Conservation (phyloP, 2,888 invertebrate species). For the Eupithecia exiguata region DNA sequence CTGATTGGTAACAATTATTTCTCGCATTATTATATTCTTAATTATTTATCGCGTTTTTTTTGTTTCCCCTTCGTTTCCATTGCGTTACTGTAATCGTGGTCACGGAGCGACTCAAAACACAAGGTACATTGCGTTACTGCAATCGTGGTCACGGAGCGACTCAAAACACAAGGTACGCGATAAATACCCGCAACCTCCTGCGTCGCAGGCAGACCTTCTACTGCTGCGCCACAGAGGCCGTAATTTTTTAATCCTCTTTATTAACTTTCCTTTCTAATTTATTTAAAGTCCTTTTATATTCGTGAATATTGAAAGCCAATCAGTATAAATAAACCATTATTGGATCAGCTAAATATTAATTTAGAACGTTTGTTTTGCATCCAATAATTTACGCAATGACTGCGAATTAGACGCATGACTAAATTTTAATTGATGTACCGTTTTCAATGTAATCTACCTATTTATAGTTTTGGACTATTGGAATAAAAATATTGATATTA, state of each 20-base stretch:
- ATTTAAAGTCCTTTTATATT: no score
- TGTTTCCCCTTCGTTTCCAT: no score
- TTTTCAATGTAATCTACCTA: background rate
- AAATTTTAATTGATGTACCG: slow-evolving; percentile 4
- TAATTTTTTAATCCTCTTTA: background rate
- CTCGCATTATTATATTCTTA: no score
- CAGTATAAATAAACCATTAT: slow-evolving; percentile 6
- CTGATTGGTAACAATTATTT: no score
- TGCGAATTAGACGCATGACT: slow-evolving; percentile 23
- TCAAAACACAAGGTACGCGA: no score
- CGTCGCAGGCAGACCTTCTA: background rate
- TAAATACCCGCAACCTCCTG: background rate
- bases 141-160: no score
- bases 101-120: no score
- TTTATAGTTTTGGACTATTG: background rate
- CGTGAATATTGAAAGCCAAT: background rate
- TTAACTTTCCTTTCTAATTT: background rate
- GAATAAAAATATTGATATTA: background rate
- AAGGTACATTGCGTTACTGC: no score
- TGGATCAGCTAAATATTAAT: background rate
- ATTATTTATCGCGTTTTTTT: no score
- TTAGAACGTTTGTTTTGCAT: slow-evolving; percentile 16
- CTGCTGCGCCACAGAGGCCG: background rate
- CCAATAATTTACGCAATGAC: slow-evolving; percentile 12
- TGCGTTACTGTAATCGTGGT: no score